These are phyloP conservation scores for Eospalax fontanierii DNA, from an alignment of 2,797 vertebrate species.

Conservation along the genomic window DNA sequence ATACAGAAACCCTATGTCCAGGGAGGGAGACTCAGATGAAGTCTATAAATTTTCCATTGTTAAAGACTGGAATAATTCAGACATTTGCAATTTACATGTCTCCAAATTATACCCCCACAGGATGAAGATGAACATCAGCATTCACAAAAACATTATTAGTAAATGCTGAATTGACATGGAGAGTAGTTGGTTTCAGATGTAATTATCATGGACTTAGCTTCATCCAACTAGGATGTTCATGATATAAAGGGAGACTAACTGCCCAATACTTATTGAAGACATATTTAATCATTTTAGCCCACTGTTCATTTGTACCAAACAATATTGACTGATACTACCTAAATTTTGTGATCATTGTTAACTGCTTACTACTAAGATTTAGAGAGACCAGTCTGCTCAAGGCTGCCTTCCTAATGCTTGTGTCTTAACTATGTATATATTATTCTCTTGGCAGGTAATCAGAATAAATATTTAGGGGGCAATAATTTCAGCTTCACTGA, in stretches of 20 bases:
- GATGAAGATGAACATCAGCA: background rate
- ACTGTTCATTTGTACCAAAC: background rate
- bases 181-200: background rate
- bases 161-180: background rate
- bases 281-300: slow-evolving; percentile 11
- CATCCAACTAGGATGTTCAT: background rate
- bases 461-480: slow-evolving; percentile 70
- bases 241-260: slow-evolving; percentile 8
- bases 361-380: slow-evolving; percentile 35
- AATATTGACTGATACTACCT: background rate
- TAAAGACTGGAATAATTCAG: background rate
- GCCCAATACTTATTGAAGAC: background rate
- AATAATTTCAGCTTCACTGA: slow-evolving; percentile 68
- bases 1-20: background rate
- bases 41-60: background rate
- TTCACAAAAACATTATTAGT: background rate
- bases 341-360: background rate
- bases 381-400: background rate
- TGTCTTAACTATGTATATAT: background rate
- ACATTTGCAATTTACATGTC: background rate
- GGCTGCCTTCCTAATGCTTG: background rate
- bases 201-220: background rate
- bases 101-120: background rate
- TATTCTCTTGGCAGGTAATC: slow-evolving; percentile 54
- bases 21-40: background rate